phyloP scores from a whole-genome alignment of 2,888 invertebrate species.

The Andrena chrysosceles region DNA sequence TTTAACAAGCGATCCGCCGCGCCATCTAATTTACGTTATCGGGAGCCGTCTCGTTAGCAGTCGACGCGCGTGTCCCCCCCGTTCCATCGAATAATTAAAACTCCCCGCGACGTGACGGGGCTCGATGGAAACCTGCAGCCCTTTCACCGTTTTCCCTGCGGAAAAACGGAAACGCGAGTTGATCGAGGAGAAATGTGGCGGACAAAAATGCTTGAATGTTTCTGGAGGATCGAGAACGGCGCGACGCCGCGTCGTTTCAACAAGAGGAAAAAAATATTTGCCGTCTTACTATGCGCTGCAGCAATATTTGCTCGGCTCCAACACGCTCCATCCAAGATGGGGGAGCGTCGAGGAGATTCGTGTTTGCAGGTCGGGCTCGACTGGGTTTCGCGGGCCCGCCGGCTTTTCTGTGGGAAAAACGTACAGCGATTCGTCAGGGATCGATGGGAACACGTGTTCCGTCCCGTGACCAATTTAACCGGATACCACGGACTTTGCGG shows the following conservation, averaged over 20 bases:
- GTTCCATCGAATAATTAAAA: constrained; percentile 60
- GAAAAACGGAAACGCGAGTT: no score
- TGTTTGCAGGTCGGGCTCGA: not conserved
- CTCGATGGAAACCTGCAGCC: constrained; percentile 28
- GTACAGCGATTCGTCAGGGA: constrained; percentile 82
- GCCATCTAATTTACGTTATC: constrained; percentile 60
- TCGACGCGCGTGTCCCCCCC: constrained; percentile 22
- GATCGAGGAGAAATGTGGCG: constrained; percentile 12
- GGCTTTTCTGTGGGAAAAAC: constrained; percentile 80
- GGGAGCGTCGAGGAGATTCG: not conserved
- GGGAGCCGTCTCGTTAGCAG: constrained; percentile 54
- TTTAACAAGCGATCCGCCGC: constrained; percentile 50
- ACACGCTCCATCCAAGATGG: not conserved
- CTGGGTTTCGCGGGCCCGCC: constrained; percentile 5
- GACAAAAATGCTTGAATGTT: not conserved
- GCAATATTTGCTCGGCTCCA: constrained; percentile 43
- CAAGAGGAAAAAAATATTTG: constrained; percentile 46
- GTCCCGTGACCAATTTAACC: constrained; percentile 84
- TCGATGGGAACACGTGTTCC: constrained; percentile 81
- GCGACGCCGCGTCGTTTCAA: constrained; percentile 19
- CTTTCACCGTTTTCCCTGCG: not conserved
- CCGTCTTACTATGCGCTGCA: constrained; percentile 38
- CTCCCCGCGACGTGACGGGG: constrained; percentile 36
- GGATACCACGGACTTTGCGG: constrained; percentile 76
- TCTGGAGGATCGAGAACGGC: not conserved